phyloP scores from a whole-genome alignment of 2,888 invertebrate genomes.

The Gasteruption jaculator region DNA sequence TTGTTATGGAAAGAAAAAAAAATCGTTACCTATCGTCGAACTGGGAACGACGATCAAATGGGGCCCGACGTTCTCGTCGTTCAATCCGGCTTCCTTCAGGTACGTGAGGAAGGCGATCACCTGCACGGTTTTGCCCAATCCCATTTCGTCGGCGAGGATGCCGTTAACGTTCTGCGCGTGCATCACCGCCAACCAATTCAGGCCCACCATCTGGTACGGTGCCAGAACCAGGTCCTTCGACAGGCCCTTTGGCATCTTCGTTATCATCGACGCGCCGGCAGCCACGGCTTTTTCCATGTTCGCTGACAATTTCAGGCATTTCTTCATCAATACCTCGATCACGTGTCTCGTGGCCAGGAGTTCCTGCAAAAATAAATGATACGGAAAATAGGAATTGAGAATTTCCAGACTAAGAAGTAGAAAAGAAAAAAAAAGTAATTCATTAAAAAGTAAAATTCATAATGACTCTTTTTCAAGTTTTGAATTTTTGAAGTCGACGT shows the following conservation, averaged over 20 bases:
- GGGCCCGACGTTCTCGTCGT: constrained; percentile 60
- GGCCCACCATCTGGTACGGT: constrained; percentile 81
- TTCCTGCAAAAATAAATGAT: constrained; percentile 27
- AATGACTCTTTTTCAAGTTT: neutral
- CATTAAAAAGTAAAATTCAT: neutral
- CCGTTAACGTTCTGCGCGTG: constrained; percentile 87
- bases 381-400: constrained; percentile 5
- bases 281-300: constrained; percentile 78
- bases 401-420: constrained; percentile 5
- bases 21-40: constrained; percentile 75
- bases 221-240: constrained; percentile 67
- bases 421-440: constrained; percentile 2
- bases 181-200: constrained; percentile 90
- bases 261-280: constrained; percentile 66
- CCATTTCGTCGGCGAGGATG: constrained; percentile 97
- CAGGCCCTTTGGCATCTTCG: constrained; percentile 70
- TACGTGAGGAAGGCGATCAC: constrained; percentile 90
- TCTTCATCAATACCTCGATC: constrained; percentile 75
- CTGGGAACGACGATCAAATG: constrained; percentile 96
- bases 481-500: constrained; percentile 1
- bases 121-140: constrained; percentile 89
- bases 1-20: constrained; percentile 3
- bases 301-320: constrained; percentile 77
- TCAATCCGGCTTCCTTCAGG: constrained; percentile 73
- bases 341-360: constrained; percentile 71